Base-by-base conservation (phyloP, 2,888 invertebrate species). In the Meteorus cinctellus region DNA sequence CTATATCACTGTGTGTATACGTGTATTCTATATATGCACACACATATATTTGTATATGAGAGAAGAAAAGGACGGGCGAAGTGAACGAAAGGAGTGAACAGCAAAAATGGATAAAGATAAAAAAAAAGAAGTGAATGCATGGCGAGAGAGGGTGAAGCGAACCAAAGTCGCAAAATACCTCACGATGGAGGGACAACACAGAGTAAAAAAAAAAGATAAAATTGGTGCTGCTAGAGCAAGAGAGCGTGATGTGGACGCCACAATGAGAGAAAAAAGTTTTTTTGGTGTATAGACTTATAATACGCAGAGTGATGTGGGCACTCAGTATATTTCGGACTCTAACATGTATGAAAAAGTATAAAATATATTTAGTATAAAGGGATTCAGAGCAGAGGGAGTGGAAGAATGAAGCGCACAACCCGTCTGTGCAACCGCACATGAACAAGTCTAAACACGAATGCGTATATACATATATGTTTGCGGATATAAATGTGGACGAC, bases 271-370 rank as follows among this genome's bases (percentile, higher is more conserved):
- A 71, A 70, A 72, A 63, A 63, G 31, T 48, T 45, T 36, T 29
- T 62, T 16, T 14, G 14, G 29, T 29, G 19, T 65, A 65, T 41
- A 24, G 8, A 55, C n/a, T 19, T 24, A 55, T 48, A n/a, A 45
- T 48, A 48, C 19, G 14, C 14, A 48, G 51, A 63, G 48, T 69
- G 60, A 62, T 51, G 74, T 68, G 68, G 55, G 16, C 73, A 76
- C 68, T 66, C 76, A 34, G 78, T 78, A 79, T 77, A 79, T 77
- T 78, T 78, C 71, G 77, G 77, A 75, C 78, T 79, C 76, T 82
- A 79, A 81, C 80, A 82, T n/a, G 79, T 81, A 84, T 84, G 84
- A 84, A 84, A 81, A n/a, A n/a, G n/a, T 62, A 62, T 60, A 60
- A 12, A 24, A 63, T 34, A n/a, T 81, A 81, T 80, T n/a, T 16